Conservation (phyloP, 2,113 vertebrate species). For the Microtus richardsoni region DNA sequence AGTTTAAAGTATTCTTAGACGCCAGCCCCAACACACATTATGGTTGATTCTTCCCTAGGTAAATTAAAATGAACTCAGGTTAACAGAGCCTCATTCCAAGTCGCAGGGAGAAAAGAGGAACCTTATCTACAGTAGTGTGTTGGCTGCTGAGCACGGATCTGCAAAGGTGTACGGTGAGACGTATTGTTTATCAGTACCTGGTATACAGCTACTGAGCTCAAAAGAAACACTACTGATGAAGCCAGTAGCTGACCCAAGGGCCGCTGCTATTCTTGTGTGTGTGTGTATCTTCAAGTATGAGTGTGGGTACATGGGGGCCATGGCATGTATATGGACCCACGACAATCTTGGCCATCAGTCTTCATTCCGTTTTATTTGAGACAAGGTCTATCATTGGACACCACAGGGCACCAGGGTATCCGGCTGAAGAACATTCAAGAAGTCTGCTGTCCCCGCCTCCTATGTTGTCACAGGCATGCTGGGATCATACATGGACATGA, state of each 20-base stretch:
- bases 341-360: background rate
- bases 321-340: background rate
- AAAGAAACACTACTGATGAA: background rate
- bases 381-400: background rate
- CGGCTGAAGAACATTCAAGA: background rate
- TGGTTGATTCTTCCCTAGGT: slow-evolving; percentile 14
- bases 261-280: background rate
- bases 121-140: background rate
- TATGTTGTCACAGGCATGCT: background rate
- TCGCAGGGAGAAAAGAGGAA: slow-evolving; percentile 1
- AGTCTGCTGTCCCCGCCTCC: background rate
- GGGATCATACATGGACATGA: background rate
- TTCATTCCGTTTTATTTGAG: background rate
- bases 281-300: background rate
- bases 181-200: background rate
- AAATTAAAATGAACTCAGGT: slow-evolving; percentile 34
- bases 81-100: slow-evolving; percentile 3
- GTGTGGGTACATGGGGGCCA: background rate
- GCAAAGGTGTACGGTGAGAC: background rate
- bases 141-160: background rate
- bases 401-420: background rate
- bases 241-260: background rate
- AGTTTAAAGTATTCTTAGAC: background rate
- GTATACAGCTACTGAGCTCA: background rate
- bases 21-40: background rate